These are phyloP conservation scores for Ia io DNA, from an alignment of 2,113 vertebrate species.

Conservation along the genomic window DNA sequence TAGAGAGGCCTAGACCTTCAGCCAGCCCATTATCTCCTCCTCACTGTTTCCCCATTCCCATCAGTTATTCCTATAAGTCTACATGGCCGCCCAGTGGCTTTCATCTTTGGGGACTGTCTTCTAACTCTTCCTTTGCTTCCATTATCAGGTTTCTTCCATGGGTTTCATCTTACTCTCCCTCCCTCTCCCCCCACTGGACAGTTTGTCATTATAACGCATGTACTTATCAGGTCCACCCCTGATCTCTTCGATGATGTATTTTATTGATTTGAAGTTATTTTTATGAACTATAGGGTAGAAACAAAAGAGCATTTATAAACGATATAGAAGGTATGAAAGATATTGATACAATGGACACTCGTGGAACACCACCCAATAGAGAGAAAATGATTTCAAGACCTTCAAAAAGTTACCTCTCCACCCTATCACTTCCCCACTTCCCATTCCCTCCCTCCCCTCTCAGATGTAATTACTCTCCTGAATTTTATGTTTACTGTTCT, in stretches of 20 bases:
- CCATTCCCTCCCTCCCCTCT: neutral
- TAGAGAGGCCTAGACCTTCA: neutral
- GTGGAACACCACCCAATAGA: neutral
- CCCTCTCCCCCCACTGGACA: neutral
- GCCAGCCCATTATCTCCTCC: neutral
- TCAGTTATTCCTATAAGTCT: neutral
- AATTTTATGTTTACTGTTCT: neutral
- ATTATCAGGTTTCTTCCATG: neutral
- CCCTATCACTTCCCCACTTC: too few relatives aligned
- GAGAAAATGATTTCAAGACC: neutral
- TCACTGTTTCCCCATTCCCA: neutral
- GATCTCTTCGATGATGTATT: neutral
- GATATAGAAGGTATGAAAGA: neutral
- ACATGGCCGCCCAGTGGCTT: neutral
- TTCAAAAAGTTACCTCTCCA: neutral
- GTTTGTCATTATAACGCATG: neutral
- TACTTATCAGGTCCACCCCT: neutral
- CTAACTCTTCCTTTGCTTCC: neutral
- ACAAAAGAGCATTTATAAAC: neutral
- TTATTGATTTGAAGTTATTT: neutral
- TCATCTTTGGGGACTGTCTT: neutral
- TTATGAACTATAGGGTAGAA: neutral
- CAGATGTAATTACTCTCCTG: neutral
- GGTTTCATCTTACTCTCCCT: neutral
- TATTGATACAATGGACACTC: neutral